A percentile compares a stretch with the other conserved stretches of the same genome.
These are phyloP conservation scores for Amazona guildingii DNA, from an alignment of 2,113 vertebrate species.

Conservation along the genomic window DNA sequence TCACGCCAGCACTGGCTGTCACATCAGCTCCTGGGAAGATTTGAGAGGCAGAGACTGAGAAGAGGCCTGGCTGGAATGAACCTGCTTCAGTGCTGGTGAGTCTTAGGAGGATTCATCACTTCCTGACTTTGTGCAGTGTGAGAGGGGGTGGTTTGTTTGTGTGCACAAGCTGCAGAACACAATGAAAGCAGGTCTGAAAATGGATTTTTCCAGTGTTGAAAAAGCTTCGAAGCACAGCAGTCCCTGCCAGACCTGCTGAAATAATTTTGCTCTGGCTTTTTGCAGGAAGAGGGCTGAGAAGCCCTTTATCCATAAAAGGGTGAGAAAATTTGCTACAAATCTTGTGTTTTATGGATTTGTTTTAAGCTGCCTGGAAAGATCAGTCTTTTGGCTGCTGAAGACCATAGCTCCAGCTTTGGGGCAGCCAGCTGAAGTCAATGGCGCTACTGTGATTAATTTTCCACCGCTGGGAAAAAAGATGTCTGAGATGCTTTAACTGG, in stretches of 20 bases:
- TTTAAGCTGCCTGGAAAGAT: background rate
- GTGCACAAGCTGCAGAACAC: background rate
- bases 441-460: background rate
- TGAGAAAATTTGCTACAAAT: background rate
- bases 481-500: background rate
- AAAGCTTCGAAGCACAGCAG: background rate
- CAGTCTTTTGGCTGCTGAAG: background rate
- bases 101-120: background rate
- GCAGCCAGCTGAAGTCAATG: background rate
- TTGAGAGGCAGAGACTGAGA: background rate
- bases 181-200: background rate
- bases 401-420: background rate
- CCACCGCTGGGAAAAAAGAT: background rate
- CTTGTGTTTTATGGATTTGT: background rate
- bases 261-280: background rate
- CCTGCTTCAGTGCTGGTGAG: background rate
- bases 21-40: background rate
- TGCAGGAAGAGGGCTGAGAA: background rate
- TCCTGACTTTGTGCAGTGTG: background rate
- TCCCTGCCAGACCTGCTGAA: background rate
- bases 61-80: background rate
- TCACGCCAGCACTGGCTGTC: accelerated
- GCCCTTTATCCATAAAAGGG: background rate
- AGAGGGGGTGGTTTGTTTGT: background rate
- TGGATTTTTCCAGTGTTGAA: background rate